These are phyloP conservation scores for Carpatolechia fugitivella DNA, from an alignment of 2,888 invertebrate species.

Conservation along the genomic window DNA sequence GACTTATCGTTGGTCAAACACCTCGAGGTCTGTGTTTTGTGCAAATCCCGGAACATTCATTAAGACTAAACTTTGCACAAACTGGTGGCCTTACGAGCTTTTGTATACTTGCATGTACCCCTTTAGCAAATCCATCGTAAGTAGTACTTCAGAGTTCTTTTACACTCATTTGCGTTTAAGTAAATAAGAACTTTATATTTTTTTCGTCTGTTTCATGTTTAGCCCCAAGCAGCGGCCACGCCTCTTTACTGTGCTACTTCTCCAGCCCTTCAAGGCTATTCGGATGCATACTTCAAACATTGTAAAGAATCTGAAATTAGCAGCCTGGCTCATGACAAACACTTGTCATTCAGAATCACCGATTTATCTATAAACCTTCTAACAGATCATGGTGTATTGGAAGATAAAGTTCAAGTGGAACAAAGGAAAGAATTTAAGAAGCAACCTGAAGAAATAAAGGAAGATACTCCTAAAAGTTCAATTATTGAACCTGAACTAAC, in stretches of 20 bases:
- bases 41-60: constrained; percentile 96
- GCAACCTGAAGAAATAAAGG: constrained; percentile 23
- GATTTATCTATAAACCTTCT: constrained; percentile 51
- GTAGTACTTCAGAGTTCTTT: constrained; percentile 44
- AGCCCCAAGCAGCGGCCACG: constrained; percentile 96
- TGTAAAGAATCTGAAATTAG: constrained; percentile 83
- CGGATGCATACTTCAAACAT: constrained; percentile 95
- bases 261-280: constrained; percentile 85
- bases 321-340: constrained; percentile 52
- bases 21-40: constrained; percentile 86
- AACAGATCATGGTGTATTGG: constrained; percentile 30
- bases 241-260: constrained; percentile 92
- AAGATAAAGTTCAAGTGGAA: constrained; percentile 20
- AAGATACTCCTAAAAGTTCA: background rate
- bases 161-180: too few species aligned
- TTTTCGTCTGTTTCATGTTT: constrained; percentile 35
- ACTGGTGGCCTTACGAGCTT: constrained; percentile 91
- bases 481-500: background rate
- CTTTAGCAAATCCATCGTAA: constrained; percentile 94
- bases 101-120: constrained; percentile 89
- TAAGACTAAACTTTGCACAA: constrained; percentile 84
- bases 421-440: constrained; percentile 19
- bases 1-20: constrained; percentile 82
- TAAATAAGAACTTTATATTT: too few species aligned
- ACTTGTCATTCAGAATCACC: constrained; percentile 55